Evolutionary conservation across 2,113 vertebrate species (phyloP).

Genomic region (Cnemophilus loriae): DNA sequence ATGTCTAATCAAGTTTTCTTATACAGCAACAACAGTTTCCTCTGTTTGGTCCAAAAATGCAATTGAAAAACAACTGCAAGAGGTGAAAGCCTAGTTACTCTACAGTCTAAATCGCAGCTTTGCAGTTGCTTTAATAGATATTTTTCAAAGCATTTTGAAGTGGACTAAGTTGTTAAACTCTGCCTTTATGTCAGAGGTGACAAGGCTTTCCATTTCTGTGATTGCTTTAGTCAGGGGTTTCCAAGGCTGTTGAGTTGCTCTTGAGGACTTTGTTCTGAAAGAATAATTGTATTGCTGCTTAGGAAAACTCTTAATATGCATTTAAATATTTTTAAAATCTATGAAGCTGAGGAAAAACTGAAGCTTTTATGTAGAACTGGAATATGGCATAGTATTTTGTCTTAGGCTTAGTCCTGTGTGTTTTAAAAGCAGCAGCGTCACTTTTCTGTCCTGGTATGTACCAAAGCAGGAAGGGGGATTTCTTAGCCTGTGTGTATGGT

Average conservation of each 20-base stretch:
- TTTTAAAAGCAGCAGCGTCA: neutral
- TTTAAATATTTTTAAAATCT: neutral
- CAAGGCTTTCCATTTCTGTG: neutral
- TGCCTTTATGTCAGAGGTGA: neutral
- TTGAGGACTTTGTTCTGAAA: neutral
- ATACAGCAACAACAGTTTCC: neutral
- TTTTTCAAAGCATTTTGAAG: neutral
- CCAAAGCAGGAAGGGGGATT: neutral
- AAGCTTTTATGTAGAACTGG: neutral
- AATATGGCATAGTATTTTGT: neutral
- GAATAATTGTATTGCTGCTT: neutral
- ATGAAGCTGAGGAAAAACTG: neutral
- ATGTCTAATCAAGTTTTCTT: neutral
- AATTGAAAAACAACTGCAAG: neutral
- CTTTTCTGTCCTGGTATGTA: rapidly evolving
- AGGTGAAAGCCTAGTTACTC: neutral
- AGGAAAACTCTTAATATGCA: neutral
- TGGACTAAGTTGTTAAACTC: neutral
- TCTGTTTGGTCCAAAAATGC: neutral
- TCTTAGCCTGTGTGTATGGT: neutral
- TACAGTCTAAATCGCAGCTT: neutral
- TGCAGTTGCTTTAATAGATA: neutral
- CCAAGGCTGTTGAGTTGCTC: neutral
- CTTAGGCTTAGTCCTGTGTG: neutral
- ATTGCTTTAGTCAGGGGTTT: neutral